phyloP scores from a whole-genome alignment of 2,113 vertebrate genomes.

The Carassius gibelio region DNA sequence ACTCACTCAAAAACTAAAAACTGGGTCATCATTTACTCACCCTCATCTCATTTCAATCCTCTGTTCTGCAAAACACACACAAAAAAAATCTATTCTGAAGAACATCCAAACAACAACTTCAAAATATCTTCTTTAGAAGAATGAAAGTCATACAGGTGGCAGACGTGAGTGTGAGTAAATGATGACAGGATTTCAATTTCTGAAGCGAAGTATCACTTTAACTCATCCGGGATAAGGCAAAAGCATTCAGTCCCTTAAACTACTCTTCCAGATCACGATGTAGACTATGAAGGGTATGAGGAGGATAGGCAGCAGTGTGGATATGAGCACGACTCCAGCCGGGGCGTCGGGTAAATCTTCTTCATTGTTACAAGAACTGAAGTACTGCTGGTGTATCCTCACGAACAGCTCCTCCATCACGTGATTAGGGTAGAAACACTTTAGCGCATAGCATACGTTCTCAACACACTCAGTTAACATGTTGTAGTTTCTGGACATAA shows the following conservation, averaged over 20 bases:
- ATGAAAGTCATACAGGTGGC: background rate
- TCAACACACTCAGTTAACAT: slow-evolving; percentile 51
- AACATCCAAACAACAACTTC: background rate
- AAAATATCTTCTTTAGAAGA: background rate
- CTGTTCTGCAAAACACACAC: background rate
- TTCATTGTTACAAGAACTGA: slow-evolving; percentile 62
- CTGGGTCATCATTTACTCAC: background rate
- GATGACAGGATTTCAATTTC: background rate
- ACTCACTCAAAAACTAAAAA: background rate
- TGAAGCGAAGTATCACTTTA: background rate
- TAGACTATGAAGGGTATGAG: slow-evolving; percentile 71
- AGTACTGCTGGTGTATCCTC: slow-evolving; percentile 62
- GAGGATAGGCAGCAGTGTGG: slow-evolving; percentile 70
- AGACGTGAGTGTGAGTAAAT: background rate
- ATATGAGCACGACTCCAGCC: slow-evolving; percentile 56
- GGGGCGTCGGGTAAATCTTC: slow-evolving; percentile 56
- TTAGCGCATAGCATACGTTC: accelerated
- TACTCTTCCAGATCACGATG: slow-evolving; percentile 65
- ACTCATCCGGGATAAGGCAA: background rate
- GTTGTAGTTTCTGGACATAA: slow-evolving; percentile 63
- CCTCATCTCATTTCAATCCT: background rate
- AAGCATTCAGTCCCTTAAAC: slow-evolving; percentile 47
- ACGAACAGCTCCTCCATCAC: slow-evolving; percentile 64
- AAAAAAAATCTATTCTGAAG: background rate
- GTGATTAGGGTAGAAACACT: slow-evolving; percentile 68